Evolutionary conservation across 2,113 vertebrate genomes (phyloP).

Genomic region (Gnathonemus longibarbis): DNA sequence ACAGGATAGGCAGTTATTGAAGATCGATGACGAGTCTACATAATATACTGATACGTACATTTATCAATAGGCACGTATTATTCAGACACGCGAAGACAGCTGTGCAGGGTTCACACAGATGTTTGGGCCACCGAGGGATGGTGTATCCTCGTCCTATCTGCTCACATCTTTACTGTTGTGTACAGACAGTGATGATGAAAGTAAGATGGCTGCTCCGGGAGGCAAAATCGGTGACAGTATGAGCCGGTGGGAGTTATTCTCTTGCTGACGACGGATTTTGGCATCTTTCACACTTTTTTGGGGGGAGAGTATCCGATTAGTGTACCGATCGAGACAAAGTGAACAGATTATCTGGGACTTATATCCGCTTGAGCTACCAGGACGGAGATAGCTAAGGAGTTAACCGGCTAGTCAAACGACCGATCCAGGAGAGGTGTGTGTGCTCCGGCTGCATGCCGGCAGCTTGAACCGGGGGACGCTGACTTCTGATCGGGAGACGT

Average conservation of each 20-base stretch:
- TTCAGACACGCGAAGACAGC: not conserved
- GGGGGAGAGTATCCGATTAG: not conserved
- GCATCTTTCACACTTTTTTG: not conserved
- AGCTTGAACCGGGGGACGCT: not conserved
- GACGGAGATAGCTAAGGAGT: not conserved
- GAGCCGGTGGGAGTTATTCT: not conserved
- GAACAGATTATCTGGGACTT: not conserved
- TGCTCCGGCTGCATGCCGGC: not conserved
- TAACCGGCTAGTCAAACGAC: not conserved
- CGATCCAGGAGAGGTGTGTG: not conserved
- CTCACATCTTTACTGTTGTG: not conserved
- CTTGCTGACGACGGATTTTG: not conserved
- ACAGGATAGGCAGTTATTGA: not conserved
- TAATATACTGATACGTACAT: not conserved
- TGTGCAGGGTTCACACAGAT: not conserved
- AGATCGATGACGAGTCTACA: not conserved
- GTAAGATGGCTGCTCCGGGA: conserved; percentile 22
- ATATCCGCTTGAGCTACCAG: not conserved
- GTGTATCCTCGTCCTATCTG: not conserved
- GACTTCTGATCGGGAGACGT: not conserved
- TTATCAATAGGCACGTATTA: not conserved
- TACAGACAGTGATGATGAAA: conserved; percentile 11
- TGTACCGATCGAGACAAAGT: not conserved
- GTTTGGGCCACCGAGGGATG: not conserved
- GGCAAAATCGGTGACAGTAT: not conserved